Evolutionary conservation across 2,888 invertebrate genomes (phyloP), one percentile per base, ranked within the genome.

Genomic region (Limnephilus lunatus): DNA sequence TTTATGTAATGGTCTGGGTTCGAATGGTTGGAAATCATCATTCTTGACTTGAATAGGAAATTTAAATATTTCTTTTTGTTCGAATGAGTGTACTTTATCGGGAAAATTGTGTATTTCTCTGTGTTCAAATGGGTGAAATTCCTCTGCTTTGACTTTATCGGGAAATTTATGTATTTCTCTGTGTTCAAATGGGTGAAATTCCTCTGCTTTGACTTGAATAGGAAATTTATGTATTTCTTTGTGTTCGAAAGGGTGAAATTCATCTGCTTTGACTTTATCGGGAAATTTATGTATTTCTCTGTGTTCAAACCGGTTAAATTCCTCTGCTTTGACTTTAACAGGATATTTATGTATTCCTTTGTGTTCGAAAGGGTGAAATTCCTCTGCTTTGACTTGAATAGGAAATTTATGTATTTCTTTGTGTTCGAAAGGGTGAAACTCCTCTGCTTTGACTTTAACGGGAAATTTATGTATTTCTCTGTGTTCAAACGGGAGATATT

Each of bases 401-500:
- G 68, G 68, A 68, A 68, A 68, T 68, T 68, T n/a, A 25, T 25
- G 25, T 68, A 68, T 68, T n/a, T 68, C 68, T 68, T 9, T 68
- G 68, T 25, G 68, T 68, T 68, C 25, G 1, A 68, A 9, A 4
- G 25, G 19, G 1, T 19, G 25, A 68, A 68, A 68, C 9, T 68
- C 68, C 25, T 68, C 25, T 19, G 53, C 19, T 53, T 53, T 53
- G 53, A 53, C 15, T 68, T 68, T 68, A 7, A 25, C 19, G 5
- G 15, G 15, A 53, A 19, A 53, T 19, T 53, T 19, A 19, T 53
- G 19, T 53, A 19, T 53, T 53, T 53, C 53, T 53, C 19, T 53
- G 19, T 53, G 53, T 53, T 68, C 68, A 9, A 68, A 68, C 15
- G 91, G 96, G 7, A 68, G 68, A 48, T 96, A 95, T 15, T 83